These are phyloP conservation scores for Caenorhabditis sp. DNA, from an alignment of 2,888 invertebrate species.

Conservation along the genomic window DNA sequence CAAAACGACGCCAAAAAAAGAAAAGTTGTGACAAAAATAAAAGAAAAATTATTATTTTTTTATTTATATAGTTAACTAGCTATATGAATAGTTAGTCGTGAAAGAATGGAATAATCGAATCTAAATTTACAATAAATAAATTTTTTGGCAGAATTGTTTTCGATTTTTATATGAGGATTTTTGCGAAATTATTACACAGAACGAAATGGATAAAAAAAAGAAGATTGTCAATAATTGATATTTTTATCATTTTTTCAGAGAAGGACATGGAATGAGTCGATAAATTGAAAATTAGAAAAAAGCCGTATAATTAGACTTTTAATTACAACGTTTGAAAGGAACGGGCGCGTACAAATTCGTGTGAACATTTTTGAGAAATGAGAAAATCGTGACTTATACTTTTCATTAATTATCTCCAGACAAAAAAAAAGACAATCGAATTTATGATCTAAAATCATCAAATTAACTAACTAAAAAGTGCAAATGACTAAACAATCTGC, in stretches of 20 bases:
- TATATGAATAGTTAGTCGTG: background rate
- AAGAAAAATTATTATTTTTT: conserved; percentile 13
- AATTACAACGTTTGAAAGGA: background rate
- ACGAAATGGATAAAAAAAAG: too few relatives aligned
- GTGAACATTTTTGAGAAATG: background rate
- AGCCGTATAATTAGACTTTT: background rate
- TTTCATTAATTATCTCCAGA: background rate
- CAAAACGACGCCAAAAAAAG: conserved; percentile 8
- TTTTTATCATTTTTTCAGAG: background rate
- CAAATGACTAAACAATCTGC: background rate
- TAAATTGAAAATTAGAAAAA: too few relatives aligned
- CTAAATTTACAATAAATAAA: too few relatives aligned
- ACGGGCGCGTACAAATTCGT: background rate
- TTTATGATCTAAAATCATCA: too few relatives aligned
- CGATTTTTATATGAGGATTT: too few relatives aligned
- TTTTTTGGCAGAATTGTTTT: too few relatives aligned
- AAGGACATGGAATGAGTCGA: background rate
- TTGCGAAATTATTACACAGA: too few relatives aligned
- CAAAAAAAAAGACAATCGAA: too few relatives aligned
- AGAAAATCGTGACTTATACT: background rate
- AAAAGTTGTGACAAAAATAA: background rate
- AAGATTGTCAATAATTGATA: too few relatives aligned
- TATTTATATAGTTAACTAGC: background rate
- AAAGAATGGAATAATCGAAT: background rate
- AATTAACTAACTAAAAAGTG: too few relatives aligned